phyloP scores from a whole-genome alignment of 2,113 vertebrate species.

The Numida meleagris region DNA sequence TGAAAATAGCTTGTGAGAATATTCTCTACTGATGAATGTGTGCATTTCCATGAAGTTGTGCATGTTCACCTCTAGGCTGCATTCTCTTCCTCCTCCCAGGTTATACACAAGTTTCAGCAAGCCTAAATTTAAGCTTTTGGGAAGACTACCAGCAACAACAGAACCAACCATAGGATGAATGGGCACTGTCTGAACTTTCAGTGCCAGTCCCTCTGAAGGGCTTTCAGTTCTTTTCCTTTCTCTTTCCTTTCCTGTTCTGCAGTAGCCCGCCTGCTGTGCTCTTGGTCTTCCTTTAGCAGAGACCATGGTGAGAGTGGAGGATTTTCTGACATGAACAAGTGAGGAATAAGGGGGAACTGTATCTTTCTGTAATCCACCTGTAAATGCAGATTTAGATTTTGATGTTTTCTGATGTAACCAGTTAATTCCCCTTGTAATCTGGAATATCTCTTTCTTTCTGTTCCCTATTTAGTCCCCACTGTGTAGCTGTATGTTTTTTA shows the following conservation, averaged over 20 bases:
- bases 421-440: neutral
- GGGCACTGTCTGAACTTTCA: neutral
- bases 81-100: neutral
- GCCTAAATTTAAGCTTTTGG: neutral
- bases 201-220: neutral
- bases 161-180: neutral
- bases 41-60: neutral
- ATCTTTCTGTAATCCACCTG: neutral
- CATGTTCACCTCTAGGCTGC: neutral
- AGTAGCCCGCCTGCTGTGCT: neutral
- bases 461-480: neutral
- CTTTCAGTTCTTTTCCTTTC: neutral
- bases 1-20: neutral
- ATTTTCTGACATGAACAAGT: neutral
- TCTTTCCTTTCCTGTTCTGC: neutral
- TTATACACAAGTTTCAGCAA: neutral
- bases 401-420: neutral
- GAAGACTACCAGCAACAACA: neutral
- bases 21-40: neutral
- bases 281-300: neutral
- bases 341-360: neutral
- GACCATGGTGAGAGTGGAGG: neutral
- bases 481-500: neutral
- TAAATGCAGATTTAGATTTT: constrained; percentile 2
- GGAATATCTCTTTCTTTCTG: neutral